Evolutionary conservation across 2,797 vertebrate genomes (phyloP), one percentile per base, ranked within the genome.

Genomic region (Nyctalus aviator): DNA sequence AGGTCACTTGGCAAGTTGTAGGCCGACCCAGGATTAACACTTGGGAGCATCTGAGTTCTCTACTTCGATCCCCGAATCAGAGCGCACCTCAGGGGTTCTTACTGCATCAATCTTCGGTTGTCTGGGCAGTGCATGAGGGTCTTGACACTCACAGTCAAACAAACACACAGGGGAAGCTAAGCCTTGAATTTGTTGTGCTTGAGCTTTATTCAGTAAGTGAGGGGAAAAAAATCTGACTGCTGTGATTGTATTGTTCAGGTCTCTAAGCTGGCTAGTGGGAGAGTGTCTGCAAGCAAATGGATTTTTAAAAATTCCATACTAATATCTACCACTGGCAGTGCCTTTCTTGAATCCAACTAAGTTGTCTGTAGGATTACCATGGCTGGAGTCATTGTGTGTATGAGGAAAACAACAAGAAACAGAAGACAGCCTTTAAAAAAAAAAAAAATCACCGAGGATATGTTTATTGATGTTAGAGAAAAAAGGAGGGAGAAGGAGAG

Each of bases 1-100:
- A 97, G 96, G 96, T 95, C 87, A 75, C 46, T 90, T 94, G 91
- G 89, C 96, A 94, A 84, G 50, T 66, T 0, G 0, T 44, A 66
- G 76, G 50, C 89, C 92, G 93, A 95, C 91, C 93, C 53, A 88
- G 84, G 53, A 12, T 64, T 83, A 85, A 53, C 46, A 66, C 75
- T 76, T 37, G 48, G 88, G 88, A 93, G 37, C 75, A 77, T 93
- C 89, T 66, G 77, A 48, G 21, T 50, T 87, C 66, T 93, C 14
- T 7, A 7, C 75, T 68, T 75, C 41, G 13, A 86, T 62, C 57
- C 41, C 41, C 1, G 2, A 79, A 15, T 78, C 2, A 0, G 18
- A 41, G 9, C 37, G 78, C 9, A 10, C 79, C 66, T 90, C 1
- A 50, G 64, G 44, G 20, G 12, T 37, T 62, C 72, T 59, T 81